phyloP scores from a whole-genome alignment of 2,797 vertebrate species.

The Falco cherrug region DNA sequence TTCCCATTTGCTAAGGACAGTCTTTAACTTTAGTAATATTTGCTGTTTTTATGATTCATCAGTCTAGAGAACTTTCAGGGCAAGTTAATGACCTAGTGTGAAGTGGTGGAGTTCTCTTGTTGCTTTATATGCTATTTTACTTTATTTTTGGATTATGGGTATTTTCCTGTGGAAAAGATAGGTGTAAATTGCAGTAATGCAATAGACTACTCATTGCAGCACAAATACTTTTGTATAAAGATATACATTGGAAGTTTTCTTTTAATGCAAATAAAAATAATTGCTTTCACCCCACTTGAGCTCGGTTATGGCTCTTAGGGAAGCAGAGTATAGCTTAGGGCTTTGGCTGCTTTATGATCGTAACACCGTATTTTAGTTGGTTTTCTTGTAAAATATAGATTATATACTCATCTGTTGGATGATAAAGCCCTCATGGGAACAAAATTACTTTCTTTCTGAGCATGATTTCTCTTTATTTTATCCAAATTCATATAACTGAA shows the following conservation, averaged over 20 bases:
- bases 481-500: neutral
- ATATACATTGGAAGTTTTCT: neutral
- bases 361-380: neutral
- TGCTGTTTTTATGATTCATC: neutral
- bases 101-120: neutral
- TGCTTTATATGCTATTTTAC: neutral
- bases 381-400: neutral
- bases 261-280: neutral
- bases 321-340: neutral
- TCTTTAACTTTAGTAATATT: neutral
- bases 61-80: neutral
- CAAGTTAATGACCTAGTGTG: neutral
- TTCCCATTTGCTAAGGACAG: neutral
- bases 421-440: neutral
- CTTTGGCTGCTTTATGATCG: neutral
- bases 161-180: neutral
- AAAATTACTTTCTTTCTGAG: neutral
- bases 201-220: neutral
- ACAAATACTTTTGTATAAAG: neutral
- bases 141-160: neutral
- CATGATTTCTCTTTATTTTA: neutral
- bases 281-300: neutral
- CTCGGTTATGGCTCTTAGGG: neutral
- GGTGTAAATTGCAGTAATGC: neutral
- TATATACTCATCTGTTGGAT: neutral